Evolutionary conservation across 30 jellyfish, hydroid and myxozoan genomes (phyloP).

Genomic region (Aurelia sp.): DNA sequence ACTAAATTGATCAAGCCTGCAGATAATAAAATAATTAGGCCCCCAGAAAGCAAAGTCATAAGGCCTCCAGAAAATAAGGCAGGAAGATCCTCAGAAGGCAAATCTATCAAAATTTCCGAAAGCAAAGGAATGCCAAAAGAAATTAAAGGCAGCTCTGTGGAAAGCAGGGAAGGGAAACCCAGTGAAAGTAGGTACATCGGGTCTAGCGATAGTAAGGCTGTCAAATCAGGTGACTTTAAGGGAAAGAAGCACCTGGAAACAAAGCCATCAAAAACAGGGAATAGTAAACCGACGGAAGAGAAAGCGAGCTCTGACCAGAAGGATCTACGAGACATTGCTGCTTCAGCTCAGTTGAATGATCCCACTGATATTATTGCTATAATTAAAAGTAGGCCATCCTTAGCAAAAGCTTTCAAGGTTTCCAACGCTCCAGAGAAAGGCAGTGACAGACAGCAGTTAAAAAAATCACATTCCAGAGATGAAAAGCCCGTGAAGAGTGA

Average conservation of each 20-base stretch:
- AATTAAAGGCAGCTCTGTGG: background rate
- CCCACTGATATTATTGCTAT: conserved; percentile 52
- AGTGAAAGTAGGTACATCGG: background rate
- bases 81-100: background rate
- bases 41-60: background rate
- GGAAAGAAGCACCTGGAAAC: background rate
- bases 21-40: background rate
- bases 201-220: background rate
- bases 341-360: conserved; percentile 70
- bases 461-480: conserved; percentile 8
- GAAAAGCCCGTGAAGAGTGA: conserved; percentile 42
- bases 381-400: conserved; percentile 63
- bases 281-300: conserved; percentile 13
- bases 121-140: background rate
- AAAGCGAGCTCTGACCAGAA: conserved; percentile 25
- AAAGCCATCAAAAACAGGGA: background rate
- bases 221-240: background rate
- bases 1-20: background rate
- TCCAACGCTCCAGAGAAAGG: conserved; percentile 23
- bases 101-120: background rate
- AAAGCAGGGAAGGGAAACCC: too few species aligned
- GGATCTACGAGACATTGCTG: conserved; percentile 48
- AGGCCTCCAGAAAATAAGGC: background rate
- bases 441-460: conserved; percentile 21
- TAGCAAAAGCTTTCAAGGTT: conserved; percentile 65